Percentiles rank a stretch among this genome's conserved stretches.
Evolutionary conservation across 2,113 vertebrate genomes (phyloP).

Genomic region (Solenodon paradoxus): DNA sequence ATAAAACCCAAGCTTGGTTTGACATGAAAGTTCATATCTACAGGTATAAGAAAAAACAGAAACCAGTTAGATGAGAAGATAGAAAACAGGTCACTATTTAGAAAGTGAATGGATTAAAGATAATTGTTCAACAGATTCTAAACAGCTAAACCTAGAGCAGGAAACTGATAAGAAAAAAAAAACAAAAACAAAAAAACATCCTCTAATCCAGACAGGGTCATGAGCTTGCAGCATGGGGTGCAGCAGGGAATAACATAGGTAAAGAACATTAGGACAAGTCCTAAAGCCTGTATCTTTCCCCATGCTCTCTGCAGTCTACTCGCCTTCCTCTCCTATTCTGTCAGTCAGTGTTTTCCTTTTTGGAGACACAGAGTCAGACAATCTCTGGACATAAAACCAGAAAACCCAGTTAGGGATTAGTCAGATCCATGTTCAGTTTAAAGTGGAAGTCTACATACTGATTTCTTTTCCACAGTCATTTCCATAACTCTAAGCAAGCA

Average conservation of each 20-base stretch:
- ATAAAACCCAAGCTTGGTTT: not conserved
- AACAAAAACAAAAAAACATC: not conserved
- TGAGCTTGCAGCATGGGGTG: fast-evolving
- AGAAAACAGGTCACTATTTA: not conserved
- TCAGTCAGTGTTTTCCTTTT: not conserved
- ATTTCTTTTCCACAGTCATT: not conserved
- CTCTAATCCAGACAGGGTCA: not conserved
- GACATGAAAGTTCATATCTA: not conserved
- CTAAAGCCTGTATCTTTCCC: not conserved
- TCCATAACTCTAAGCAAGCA: not conserved
- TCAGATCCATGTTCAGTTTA: not conserved
- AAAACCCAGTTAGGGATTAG: not conserved
- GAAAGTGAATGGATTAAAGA: not conserved
- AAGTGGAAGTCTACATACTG: not conserved
- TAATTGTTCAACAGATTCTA: not conserved
- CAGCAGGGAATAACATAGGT: not conserved
- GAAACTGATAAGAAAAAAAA: not conserved
- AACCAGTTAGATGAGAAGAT: not conserved
- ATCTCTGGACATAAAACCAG: not conserved
- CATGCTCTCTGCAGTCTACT: not conserved
- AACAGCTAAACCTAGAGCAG: not conserved
- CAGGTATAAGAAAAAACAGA: not conserved
- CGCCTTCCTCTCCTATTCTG: not conserved
- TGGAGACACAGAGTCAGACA: not conserved
- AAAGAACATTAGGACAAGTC: not conserved